Percentiles rank a stretch among this genome's conserved stretches.
Conservation (phyloP, 2,797 vertebrate genomes). For the Pipistrellus pipistrellus region DNA sequence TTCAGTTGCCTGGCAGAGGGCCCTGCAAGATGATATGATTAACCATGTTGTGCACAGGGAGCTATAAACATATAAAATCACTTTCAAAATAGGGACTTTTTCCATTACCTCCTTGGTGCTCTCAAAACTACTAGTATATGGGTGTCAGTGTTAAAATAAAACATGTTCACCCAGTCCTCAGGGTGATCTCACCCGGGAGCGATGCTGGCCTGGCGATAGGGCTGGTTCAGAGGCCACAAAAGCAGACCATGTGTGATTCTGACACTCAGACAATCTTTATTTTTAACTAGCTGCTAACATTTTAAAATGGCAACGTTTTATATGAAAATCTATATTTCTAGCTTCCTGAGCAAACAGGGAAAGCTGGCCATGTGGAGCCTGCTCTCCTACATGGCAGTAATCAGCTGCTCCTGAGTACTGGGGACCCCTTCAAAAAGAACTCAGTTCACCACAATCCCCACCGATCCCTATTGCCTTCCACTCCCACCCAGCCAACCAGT, state of each 20-base stretch:
- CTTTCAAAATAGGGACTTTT: background rate
- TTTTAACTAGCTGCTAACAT: background rate
- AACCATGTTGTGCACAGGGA: background rate
- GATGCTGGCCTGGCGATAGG: background rate
- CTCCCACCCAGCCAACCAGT: background rate
- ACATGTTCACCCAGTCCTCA: background rate
- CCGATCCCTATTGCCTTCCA: background rate
- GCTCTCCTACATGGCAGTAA: background rate
- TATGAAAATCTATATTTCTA: background rate
- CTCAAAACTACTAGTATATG: background rate
- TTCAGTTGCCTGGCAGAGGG: background rate
- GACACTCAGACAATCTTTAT: background rate
- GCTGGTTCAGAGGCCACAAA: background rate
- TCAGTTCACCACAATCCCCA: background rate
- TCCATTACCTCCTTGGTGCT: background rate
- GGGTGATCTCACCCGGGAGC: background rate
- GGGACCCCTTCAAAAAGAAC: background rate
- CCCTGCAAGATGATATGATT: background rate
- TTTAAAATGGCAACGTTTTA: background rate
- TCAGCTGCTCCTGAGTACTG: background rate
- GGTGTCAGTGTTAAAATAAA: background rate
- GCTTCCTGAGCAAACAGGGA: background rate
- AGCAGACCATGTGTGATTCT: rapidly evolving
- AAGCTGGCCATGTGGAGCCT: background rate
- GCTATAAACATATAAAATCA: background rate